Percentiles rank a stretch among this genome's conserved stretches.
Evolutionary conservation across 1,140 invertebrate genomes (phyloP).

Genomic region (Drosophila azteca): DNA sequence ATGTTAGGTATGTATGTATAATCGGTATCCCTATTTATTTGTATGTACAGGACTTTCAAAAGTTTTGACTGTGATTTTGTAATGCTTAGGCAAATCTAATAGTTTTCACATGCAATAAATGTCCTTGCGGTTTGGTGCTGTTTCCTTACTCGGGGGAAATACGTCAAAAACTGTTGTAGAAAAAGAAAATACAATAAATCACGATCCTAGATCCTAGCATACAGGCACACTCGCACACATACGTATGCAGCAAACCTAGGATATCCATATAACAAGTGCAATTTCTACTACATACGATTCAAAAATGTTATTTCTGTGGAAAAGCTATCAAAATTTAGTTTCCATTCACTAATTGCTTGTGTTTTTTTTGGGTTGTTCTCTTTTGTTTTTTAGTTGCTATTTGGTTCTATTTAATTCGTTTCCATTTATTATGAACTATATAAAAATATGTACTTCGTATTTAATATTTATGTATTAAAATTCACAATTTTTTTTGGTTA

Average conservation of each 20-base stretch:
- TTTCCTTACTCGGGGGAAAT: constrained; percentile 67
- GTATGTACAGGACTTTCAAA: constrained; percentile 66
- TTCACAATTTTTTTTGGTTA: constrained; percentile 70
- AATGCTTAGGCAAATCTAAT: constrained; percentile 52
- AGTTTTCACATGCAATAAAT: constrained; percentile 77
- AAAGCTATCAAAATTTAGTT: constrained; percentile 74
- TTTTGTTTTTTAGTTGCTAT: constrained; percentile 33
- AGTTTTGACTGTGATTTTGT: constrained; percentile 28
- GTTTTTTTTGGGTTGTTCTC: constrained; percentile 1
- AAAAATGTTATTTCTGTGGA: constrained; percentile 56
- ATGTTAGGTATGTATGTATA: constrained; percentile 52
- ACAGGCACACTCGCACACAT: too few relatives aligned
- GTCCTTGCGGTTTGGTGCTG: constrained; percentile 76
- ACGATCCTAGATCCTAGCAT: constrained; percentile 58
- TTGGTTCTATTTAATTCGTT: constrained; percentile 53
- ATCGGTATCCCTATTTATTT: constrained; percentile 34
- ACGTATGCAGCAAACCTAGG: constrained; percentile 51
- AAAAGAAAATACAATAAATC: constrained; percentile 21
- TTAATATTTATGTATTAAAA: constrained; percentile 70
- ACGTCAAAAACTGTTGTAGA: constrained; percentile 47
- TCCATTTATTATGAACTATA: constrained; percentile 68
- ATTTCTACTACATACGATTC: constrained; percentile 70
- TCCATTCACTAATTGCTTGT: constrained; percentile 72
- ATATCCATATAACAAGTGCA: constrained; percentile 66
- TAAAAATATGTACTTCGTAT: constrained; percentile 63